Base-by-base conservation (phyloP, 2,888 invertebrate genomes). In the Hoplodrina blanda region DNA sequence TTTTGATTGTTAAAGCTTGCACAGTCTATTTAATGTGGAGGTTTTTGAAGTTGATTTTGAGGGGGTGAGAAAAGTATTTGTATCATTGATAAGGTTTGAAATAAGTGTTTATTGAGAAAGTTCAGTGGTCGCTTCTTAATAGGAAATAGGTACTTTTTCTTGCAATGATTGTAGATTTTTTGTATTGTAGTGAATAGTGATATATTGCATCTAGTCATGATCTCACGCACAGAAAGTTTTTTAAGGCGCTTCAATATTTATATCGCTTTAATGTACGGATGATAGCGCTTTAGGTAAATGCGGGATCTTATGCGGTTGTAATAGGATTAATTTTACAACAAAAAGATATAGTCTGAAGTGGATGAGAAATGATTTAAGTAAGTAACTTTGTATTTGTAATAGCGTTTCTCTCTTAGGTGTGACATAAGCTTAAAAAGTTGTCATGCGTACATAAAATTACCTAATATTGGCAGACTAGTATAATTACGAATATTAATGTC, bases 1-100 rank as follows among this genome's bases (percentile, higher is more conserved):
- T 83, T 84, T 81, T 46, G 62, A 75, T 78, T 56, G 78, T 84
- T 84, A 85, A 79, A 75, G 78, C 81, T 75, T 78, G 85, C 85
- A 84, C 85, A 78, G 71, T 73, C 81, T 70, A 54, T n/a, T 63
- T 19, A 44, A 11, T 60, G 30, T 60, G 62, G n/a, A 25, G 60
- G 57, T 67, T 84, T 73, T 75, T 64, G 64, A 70, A 70, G 37
- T 69, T 78, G 62, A 73, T 57, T 50, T 62, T 33, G n/a, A n/a
- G 19, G 44, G 19, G 41, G 19, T 52, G 46, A 6, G 46, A 5
- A 6, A 33, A 15, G 10, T 53, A 4, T 41, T 41, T 41, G 41
- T 41, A 13, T 13, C 0, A 4, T 41, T 41, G 13, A 41, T 19
- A 41, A 37, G 20, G 59, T 50, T 25, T 15, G 0, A 20, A 37